These are phyloP conservation scores for Hylomyscus alleni DNA, from an alignment of 2,797 vertebrate genomes.

Conservation along the genomic window DNA sequence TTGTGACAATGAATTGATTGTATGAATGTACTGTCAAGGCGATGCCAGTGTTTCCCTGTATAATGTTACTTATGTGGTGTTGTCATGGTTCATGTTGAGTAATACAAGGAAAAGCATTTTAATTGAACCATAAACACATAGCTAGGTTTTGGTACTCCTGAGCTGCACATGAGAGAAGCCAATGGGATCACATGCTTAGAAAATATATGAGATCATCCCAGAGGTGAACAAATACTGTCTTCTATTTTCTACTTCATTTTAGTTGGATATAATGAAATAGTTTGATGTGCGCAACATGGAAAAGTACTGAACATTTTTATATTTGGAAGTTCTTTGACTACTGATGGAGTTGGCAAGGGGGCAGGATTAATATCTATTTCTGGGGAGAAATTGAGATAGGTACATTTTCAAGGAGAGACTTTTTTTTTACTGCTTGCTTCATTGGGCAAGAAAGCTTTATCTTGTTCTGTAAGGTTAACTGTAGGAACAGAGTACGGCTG, in stretches of 20 bases:
- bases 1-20: conserved; percentile 33
- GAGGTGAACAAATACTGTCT: conserved; percentile 70
- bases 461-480: conserved; percentile 80
- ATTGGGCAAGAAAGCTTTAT: conserved; percentile 82
- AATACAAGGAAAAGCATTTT: conserved; percentile 41
- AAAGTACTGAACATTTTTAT: conserved; percentile 78
- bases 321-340: conserved; percentile 71
- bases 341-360: conserved; percentile 71
- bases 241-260: conserved; percentile 67
- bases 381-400: conserved; percentile 56
- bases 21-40: background rate
- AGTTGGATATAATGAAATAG: conserved; percentile 63
- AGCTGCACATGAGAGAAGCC: conserved; percentile 70
- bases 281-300: conserved; percentile 68
- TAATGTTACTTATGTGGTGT: background rate
- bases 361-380: conserved; percentile 78
- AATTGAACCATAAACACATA: conserved; percentile 64
- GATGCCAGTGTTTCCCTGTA: background rate
- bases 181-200: conserved; percentile 54
- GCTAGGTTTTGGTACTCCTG: conserved; percentile 45
- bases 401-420: conserved; percentile 72
- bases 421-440: conserved; percentile 74
- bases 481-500: conserved; percentile 75
- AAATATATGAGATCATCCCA: conserved; percentile 76
- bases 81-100: background rate